These are phyloP conservation scores for Clarias magur DNA, from an alignment of 2,113 vertebrate species.

Conservation along the genomic window DNA sequence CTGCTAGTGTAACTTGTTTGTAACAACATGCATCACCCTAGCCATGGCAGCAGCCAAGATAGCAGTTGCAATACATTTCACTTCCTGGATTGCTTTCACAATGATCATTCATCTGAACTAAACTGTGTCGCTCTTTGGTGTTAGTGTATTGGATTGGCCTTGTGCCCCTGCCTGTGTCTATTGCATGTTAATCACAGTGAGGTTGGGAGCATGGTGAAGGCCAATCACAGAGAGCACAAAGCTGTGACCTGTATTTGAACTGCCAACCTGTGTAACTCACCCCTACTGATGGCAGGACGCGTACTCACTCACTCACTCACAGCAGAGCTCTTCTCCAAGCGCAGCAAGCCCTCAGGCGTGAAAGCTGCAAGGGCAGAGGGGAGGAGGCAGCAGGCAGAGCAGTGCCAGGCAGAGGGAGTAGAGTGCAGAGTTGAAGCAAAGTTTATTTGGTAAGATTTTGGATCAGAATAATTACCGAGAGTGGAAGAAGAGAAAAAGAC, in stretches of 20 bases:
- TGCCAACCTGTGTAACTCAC: conserved; percentile 74
- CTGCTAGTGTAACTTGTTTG: background rate
- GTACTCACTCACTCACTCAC: conserved; percentile 49
- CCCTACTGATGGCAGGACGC: conserved; percentile 70
- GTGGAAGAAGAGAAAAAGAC: background rate
- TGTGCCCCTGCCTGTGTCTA: background rate
- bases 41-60: background rate
- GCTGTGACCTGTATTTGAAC: conserved; percentile 76
- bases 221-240: conserved; percentile 43
- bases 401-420: conserved; percentile 7
- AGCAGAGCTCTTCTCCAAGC: conserved; percentile 61
- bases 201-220: background rate
- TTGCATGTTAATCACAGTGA: conserved; percentile 23
- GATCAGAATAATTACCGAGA: conserved; percentile 35
- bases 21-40: background rate
- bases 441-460: conserved; percentile 42
- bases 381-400: conserved; percentile 12
- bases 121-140: conserved; percentile 5
- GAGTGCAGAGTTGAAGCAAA: conserved; percentile 32
- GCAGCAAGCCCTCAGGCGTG: conserved; percentile 60
- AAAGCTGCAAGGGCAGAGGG: conserved; percentile 36
- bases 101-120: background rate
- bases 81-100: background rate
- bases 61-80: background rate
- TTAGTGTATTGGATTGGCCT: conserved; percentile 26